phyloP scores from a whole-genome alignment of 37 sponge, comb jelly and placozoan genomes.

The Eunapius fragilis region DNA sequence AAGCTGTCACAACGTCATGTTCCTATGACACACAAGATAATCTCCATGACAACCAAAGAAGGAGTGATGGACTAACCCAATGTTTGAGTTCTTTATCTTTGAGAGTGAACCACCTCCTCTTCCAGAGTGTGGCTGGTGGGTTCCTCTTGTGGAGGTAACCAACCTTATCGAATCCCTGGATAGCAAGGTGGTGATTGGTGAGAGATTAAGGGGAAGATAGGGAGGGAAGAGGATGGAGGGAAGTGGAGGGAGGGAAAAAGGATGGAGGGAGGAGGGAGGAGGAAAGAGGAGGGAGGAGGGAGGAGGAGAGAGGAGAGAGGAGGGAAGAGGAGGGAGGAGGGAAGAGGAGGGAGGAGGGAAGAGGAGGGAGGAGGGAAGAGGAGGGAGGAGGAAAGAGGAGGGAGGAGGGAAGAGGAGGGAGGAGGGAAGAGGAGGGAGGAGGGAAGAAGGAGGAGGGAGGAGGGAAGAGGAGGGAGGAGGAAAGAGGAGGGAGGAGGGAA shows the following conservation, averaged over 20 bases:
- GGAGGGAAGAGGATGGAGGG: neutral
- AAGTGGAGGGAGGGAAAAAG: neutral
- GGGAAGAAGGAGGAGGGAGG: too few species aligned
- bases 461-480: too few species aligned
- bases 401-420: too few species aligned
- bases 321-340: too few species aligned
- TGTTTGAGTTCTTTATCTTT: constrained; percentile 41
- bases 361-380: too few species aligned
- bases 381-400: too few species aligned
- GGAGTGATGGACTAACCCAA: neutral
- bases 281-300: too few species aligned
- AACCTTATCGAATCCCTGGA: constrained; percentile 76
- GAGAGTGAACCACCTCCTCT: constrained; percentile 79
- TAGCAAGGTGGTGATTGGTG: neutral
- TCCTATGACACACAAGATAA: constrained; percentile 20
- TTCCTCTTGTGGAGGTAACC: constrained; percentile 70
- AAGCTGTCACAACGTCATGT: constrained; percentile 53
- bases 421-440: too few species aligned
- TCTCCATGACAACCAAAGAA: neutral
- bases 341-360: too few species aligned
- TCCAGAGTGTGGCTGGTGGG: constrained; percentile 57
- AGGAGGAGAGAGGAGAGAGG: too few species aligned
- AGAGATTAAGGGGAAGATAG: neutral
- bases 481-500: too few species aligned
- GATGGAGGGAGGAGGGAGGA: too few species aligned